Conservation (phyloP, 2,797 vertebrate species). For the Calcarius lapponicus region DNA sequence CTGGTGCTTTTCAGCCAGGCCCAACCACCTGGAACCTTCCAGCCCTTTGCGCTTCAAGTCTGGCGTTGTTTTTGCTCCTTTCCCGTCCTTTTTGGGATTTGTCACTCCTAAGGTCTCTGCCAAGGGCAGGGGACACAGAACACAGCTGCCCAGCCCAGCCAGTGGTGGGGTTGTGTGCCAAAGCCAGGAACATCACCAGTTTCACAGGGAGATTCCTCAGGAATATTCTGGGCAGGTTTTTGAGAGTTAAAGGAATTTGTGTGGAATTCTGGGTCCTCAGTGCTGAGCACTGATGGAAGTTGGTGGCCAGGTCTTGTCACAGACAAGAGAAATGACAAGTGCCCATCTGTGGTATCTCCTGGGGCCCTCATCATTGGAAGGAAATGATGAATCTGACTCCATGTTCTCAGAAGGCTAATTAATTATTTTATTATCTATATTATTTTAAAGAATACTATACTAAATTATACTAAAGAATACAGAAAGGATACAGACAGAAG, state of each 20-base stretch:
- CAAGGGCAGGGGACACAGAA: not conserved
- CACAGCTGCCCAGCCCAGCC: not conserved
- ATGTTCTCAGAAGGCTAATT: no score
- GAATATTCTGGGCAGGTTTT: not conserved
- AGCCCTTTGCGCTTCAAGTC: not conserved
- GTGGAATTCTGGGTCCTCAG: not conserved
- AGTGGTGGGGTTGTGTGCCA: not conserved
- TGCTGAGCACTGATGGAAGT: not conserved
- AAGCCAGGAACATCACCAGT: not conserved
- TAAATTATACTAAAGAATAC: no score
- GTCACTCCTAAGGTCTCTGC: not conserved
- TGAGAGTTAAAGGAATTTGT: not conserved
- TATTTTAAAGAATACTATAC: no score
- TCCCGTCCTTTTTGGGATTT: not conserved
- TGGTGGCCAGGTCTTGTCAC: not conserved
- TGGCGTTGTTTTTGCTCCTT: not conserved
- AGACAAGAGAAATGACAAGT: not conserved
- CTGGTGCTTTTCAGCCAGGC: not conserved
- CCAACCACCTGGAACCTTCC: not conserved
- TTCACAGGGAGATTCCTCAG: not conserved
- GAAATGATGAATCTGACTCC: no score
- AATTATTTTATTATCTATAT: no score
- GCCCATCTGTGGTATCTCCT: not conserved
- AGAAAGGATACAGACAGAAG: no score
- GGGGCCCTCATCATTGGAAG: no score